These are phyloP conservation scores for Parelbella ahira DNA, from an alignment of 2,888 invertebrate genomes.

Conservation along the genomic window DNA sequence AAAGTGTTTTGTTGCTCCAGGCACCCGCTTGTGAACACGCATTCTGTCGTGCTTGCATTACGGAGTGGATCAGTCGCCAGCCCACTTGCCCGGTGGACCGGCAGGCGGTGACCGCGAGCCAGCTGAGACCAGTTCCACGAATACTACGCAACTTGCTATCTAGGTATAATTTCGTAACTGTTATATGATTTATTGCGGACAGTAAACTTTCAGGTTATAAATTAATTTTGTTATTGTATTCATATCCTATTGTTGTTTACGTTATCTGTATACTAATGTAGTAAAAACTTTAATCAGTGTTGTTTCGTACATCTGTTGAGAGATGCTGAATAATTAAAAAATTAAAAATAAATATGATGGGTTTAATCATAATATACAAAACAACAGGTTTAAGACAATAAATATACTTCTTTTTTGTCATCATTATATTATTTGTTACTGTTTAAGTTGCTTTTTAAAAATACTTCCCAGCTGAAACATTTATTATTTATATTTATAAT, in stretches of 20 bases:
- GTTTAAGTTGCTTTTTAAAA: too few relatives aligned
- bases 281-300: too few relatives aligned
- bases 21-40: constrained; percentile 98
- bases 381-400: too few relatives aligned
- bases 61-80: constrained; percentile 96
- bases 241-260: constrained; percentile 14
- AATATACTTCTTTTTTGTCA: too few relatives aligned
- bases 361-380: too few relatives aligned
- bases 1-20: constrained; percentile 63
- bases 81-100: constrained; percentile 97
- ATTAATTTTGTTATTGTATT: constrained; percentile 16
- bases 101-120: constrained; percentile 92
- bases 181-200: constrained; percentile 27
- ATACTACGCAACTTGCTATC: constrained; percentile 95
- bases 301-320: too few relatives aligned
- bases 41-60: constrained; percentile 95
- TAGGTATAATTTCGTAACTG: constrained; percentile 66
- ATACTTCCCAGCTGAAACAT: too few relatives aligned
- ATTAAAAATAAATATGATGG: too few relatives aligned
- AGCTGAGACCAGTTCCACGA: constrained; percentile 94
- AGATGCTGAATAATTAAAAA: too few relatives aligned
- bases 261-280: too few relatives aligned
- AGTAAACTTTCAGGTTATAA: constrained; percentile 26
- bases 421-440: too few relatives aligned
- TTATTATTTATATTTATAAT: too few relatives aligned